Evolutionary conservation across 2,113 vertebrate species (phyloP).

Genomic region (Pachycephala philippinensis): DNA sequence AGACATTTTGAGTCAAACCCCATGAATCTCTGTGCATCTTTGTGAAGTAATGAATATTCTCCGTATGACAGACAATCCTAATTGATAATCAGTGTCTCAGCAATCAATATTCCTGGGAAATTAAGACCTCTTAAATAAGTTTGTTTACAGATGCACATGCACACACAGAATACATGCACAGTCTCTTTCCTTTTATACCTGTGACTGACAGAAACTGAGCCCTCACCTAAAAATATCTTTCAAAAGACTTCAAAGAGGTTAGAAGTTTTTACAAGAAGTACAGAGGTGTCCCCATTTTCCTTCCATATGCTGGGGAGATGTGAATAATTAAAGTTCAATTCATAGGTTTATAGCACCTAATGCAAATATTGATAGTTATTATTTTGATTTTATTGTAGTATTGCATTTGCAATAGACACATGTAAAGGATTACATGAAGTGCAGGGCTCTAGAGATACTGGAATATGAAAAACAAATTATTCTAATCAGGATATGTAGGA

Average conservation of each 20-base stretch:
- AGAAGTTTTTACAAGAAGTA: neutral
- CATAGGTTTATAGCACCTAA: neutral
- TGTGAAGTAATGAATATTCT: neutral
- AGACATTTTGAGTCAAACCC: neutral
- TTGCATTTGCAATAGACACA: neutral
- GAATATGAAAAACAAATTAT: neutral
- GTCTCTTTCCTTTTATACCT: neutral
- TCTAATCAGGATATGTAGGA: neutral
- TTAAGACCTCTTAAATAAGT: neutral
- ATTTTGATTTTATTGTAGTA: neutral
- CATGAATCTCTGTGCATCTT: neutral
- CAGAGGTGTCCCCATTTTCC: neutral
- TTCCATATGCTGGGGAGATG: neutral
- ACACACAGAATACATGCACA: neutral
- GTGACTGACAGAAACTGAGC: neutral
- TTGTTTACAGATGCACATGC: neutral
- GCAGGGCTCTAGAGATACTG: neutral
- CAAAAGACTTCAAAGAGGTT: neutral
- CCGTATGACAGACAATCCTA: neutral
- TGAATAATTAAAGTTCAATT: neutral
- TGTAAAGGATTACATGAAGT: neutral
- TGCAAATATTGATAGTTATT: neutral
- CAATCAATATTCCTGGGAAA: neutral
- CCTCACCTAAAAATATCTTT: neutral
- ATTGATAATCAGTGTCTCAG: neutral